These are phyloP conservation scores for Lithobates sylvaticus DNA, from an alignment of 2,797 vertebrate species.

Conservation along the genomic window DNA sequence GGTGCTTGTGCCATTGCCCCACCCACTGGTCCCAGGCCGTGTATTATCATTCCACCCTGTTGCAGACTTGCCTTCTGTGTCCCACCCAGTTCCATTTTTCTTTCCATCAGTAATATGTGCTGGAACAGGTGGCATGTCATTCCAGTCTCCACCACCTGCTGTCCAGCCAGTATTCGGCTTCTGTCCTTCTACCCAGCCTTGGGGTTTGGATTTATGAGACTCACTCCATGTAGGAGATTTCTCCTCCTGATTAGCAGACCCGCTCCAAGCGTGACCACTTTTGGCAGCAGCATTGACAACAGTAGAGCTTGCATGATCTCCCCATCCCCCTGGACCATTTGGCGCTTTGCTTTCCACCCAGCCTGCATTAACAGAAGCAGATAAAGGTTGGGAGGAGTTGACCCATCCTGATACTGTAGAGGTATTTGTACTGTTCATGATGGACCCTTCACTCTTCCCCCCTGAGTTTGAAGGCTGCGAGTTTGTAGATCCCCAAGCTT, in stretches of 20 bases:
- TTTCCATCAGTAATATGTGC: conserved; percentile 88
- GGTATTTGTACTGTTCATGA: conserved; percentile 85
- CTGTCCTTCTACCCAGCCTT: conserved; percentile 88
- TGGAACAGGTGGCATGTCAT: conserved; percentile 83
- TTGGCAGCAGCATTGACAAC: conserved; percentile 85
- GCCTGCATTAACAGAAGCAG: conserved; percentile 84
- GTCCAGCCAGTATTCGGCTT: conserved; percentile 88
- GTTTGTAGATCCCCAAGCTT: conserved; percentile 84
- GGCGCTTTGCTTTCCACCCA: conserved; percentile 91
- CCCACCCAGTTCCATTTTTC: conserved; percentile 90
- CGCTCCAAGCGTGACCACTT: conserved; percentile 88
- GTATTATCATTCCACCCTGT: conserved; percentile 86
- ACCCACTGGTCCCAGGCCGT: conserved; percentile 77
- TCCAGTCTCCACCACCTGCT: conserved; percentile 81
- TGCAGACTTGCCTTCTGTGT: conserved; percentile 83
- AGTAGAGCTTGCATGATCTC: conserved; percentile 85
- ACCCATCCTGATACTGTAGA: conserved; percentile 89
- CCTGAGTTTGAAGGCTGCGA: conserved; percentile 87
- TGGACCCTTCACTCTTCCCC: conserved; percentile 87
- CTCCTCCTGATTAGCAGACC: conserved; percentile 84
- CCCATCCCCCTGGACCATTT: conserved; percentile 90
- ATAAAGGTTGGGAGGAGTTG: conserved; percentile 79
- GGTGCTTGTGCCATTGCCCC: conserved; percentile 81
- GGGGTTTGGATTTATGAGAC: conserved; percentile 86
- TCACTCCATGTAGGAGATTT: conserved; percentile 92